Base-by-base conservation (phyloP, 2,888 invertebrate genomes). In the Temnothorax rugatulus region DNA sequence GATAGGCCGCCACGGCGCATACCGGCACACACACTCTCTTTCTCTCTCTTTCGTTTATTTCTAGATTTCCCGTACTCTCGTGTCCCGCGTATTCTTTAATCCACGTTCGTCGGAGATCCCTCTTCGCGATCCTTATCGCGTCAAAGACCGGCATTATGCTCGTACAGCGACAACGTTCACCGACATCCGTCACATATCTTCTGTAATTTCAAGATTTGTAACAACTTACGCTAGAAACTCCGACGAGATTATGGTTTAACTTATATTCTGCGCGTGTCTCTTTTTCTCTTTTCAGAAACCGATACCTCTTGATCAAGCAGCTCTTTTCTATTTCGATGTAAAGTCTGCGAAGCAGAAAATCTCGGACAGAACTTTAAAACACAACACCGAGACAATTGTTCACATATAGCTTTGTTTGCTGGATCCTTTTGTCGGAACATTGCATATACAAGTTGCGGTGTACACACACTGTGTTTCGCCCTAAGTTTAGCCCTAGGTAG, bases 71-170 rank as follows among this genome's bases (percentile, higher is more conserved):
- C 75, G 34, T 75, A 29, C 57, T 57, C n/a, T 25, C 41, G 25
- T 29, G 41, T 29, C 41, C 47, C 41, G 66, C 66, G 68, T 68
- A 41, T 68, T 54, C 71, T 79, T 79, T 79, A 57, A 68, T 77
- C 44, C 68, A 15, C 29, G n/a, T 44, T 69, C 69, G 29, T 34
- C 57, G 13, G 29, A 69, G 57, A 18, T 15, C 18, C 44, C 57
- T 18, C 13, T 29, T 69, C 13, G 71, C 34, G 79, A 79, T 79
- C 69, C 71, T 69, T 79, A 79, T 79, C 71, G 34, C 57, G 34
- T 79, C 79, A 79, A 79, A 79, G 79, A 69, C 15, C 21, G 44
- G 71, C 79, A 69, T 79, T 79, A 59, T 79, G 47, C 47, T 44
- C 21, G 15, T 29, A 47, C 34, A 21, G 57, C 41, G 66, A 50